Evolutionary conservation across 2,888 invertebrate genomes (phyloP).

Genomic region (Chirona hameri): DNA sequence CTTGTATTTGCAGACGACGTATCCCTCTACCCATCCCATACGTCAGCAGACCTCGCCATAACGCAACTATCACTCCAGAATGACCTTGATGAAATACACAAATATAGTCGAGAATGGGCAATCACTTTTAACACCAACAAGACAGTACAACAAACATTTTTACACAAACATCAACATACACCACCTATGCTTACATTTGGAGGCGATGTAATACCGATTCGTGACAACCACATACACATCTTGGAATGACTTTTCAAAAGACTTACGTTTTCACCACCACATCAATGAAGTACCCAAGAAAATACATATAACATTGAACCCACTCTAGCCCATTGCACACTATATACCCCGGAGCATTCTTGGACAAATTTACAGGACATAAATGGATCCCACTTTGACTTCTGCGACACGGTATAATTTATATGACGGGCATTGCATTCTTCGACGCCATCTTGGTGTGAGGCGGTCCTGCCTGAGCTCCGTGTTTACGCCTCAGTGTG

Average conservation of each 20-base stretch:
- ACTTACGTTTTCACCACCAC: background rate
- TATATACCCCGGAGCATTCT: background rate
- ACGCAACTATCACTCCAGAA: background rate
- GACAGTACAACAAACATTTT: background rate
- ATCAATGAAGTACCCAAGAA: background rate
- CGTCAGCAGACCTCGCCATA: background rate
- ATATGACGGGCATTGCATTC: background rate
- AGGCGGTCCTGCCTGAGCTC: too few relatives aligned
- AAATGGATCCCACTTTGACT: conserved; percentile 3
- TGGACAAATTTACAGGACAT: background rate
- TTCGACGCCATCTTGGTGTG: too few relatives aligned
- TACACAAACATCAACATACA: background rate
- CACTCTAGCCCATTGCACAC: background rate
- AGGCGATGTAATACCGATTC: background rate
- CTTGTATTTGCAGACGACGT: background rate
- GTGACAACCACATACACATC: background rate
- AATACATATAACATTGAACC: too few relatives aligned
- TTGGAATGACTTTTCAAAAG: background rate
- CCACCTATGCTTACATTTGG: background rate
- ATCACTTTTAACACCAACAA: background rate
- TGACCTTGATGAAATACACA: background rate
- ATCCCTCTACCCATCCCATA: background rate
- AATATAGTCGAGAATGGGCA: background rate
- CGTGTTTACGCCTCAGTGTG: too few relatives aligned
- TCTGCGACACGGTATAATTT: too few relatives aligned